A percentile compares a stretch with the other conserved stretches of the same genome.
phyloP scores from a whole-genome alignment of 2,797 vertebrate genomes.

The Nyctibius grandis region DNA sequence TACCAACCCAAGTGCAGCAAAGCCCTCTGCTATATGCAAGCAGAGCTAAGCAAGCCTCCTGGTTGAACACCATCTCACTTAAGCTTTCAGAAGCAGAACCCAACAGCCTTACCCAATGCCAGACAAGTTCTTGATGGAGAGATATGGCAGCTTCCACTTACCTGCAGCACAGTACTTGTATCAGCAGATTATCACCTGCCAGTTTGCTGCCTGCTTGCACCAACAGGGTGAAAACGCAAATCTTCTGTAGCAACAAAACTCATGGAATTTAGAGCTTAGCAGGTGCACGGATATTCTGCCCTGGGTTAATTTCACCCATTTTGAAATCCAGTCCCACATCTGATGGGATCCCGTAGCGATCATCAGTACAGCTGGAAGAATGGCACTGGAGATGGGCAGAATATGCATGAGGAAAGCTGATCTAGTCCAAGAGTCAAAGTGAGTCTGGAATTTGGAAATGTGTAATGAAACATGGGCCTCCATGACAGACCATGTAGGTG shows the following conservation, averaged over 20 bases:
- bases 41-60: neutral
- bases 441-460: neutral
- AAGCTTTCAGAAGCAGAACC: neutral
- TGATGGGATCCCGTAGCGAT: accelerated
- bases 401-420: neutral
- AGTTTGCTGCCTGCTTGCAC: neutral
- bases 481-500: neutral
- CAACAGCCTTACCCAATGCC: neutral
- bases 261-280: neutral
- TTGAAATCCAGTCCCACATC: neutral
- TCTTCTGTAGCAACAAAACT: neutral
- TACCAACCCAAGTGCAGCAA: neutral
- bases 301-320: neutral
- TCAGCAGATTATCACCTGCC: neutral
- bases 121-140: neutral
- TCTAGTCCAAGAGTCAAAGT: neutral
- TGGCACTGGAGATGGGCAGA: neutral
- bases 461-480: neutral
- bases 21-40: neutral
- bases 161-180: neutral
- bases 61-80: neutral
- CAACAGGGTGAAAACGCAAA: neutral
- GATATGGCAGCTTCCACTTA: neutral
- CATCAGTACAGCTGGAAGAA: neutral
- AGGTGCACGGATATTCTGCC: neutral